Evolutionary conservation across 37 sponge, comb jelly and placozoan species (phyloP).

Genomic region (Haliclona indistincta): DNA sequence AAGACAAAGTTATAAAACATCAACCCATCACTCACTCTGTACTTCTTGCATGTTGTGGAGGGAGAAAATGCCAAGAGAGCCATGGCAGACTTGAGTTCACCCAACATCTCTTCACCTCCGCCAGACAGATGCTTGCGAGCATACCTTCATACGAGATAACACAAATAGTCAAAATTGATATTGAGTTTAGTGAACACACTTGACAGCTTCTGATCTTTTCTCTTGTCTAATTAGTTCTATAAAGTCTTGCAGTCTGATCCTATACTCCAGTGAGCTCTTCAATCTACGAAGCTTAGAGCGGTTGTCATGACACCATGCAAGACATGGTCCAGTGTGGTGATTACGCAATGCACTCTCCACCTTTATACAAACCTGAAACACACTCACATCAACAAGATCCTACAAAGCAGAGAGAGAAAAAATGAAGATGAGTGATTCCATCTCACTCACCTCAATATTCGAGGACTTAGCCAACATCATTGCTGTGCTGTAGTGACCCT

Average conservation of each 20-base stretch:
- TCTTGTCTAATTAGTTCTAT: conserved; percentile 82
- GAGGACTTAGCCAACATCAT: conserved; percentile 64
- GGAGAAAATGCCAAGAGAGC: conserved; percentile 86
- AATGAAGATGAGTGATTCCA: no score
- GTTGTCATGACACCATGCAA: conserved; percentile 94
- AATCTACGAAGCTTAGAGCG: conserved; percentile 84
- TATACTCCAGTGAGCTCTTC: conserved; percentile 93
- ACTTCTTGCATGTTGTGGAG: conserved; percentile 60
- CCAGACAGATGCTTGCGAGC: conserved; percentile 78
- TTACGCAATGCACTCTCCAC: conserved; percentile 79
- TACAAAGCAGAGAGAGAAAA: conserved; percentile 16
- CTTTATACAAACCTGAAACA: conserved; percentile 79
- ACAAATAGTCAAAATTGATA: neutral
- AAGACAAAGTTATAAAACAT: neutral
- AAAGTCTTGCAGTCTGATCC: conserved; percentile 88
- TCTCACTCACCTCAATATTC: conserved; percentile 64
- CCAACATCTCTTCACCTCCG: conserved; percentile 53
- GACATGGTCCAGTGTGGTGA: conserved; percentile 86
- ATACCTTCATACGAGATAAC: conserved; percentile 59
- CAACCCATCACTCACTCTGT: conserved; percentile 56
- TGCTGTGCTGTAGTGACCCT: conserved; percentile 81
- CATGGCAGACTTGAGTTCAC: conserved; percentile 85
- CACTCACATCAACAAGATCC: conserved; percentile 86
- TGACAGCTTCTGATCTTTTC: conserved; percentile 78
- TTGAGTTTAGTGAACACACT: conserved; percentile 32